Evolutionary conservation across 2,888 invertebrate species (phyloP), one percentile per base, ranked within the genome.

Genomic region (Calameuta pallipes): DNA sequence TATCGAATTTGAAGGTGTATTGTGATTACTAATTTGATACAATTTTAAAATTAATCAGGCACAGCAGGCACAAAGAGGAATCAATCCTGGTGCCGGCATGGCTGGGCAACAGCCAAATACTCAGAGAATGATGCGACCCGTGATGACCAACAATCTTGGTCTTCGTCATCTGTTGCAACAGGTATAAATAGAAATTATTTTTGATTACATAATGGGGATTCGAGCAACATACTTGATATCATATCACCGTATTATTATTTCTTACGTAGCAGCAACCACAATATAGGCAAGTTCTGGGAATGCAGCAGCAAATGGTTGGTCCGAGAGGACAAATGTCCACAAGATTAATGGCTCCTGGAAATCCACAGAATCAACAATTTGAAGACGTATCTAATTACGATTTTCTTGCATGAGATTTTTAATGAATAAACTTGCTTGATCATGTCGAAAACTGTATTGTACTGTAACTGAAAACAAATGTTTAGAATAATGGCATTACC

Each of bases 81-180:
- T 91, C 4, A 91, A 89, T 83, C 88, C 88, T 4, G 88, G 86
- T 4, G 85, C 88, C 68, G 88, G 86, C 80, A 90, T 91, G 89
- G 83, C 90, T 31, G 89, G 89, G 78, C 92, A 92, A 79, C 92
- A 91, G 81, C 86, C 88, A 87, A 93, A 90, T 82, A 90, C 94
- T 69, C 95, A 96, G 85, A 93, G 95, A 88, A 94, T 95, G 92
- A 95, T 96, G 93, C 93, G 96, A 31, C 96, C 96, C n/a, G 93
- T 93, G 73, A 94, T 95, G 91, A 93, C 95, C 30, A 95, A 95
- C 88, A 97, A 96, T 93, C 96, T 97, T 0, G 97, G 97, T 0
- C 92, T 97, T 15, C 92, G 96, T 23, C 96, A 97, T 91, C 92
- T 97, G 71, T 91, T 97, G 78, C 97, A 97, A 89, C 96, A 96